Percentiles rank a stretch among this genome's conserved stretches.
These are phyloP conservation scores for Syrista parreyssii DNA, from an alignment of 2,888 invertebrate species.

Conservation along the genomic window DNA sequence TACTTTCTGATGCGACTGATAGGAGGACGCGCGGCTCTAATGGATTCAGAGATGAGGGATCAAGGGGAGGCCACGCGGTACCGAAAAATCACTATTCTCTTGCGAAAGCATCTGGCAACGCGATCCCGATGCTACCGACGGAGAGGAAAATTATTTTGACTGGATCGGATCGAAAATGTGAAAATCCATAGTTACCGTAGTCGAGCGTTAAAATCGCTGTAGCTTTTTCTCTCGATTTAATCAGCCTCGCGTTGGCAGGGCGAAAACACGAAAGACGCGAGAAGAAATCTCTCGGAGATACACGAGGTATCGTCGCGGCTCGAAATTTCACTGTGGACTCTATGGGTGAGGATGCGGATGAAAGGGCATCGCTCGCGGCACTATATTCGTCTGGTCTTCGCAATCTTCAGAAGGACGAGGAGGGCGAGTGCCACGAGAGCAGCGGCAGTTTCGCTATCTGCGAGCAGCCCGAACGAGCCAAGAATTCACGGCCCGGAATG, in stretches of 20 bases:
- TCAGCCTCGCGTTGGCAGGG: no score
- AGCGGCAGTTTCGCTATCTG: constrained; percentile 26
- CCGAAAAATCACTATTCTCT: no score
- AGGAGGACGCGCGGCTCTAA: constrained; percentile 8
- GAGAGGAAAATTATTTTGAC: no score
- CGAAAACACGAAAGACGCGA: no score
- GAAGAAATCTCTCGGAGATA: no score
- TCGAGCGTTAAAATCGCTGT: no score
- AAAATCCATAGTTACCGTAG: no score
- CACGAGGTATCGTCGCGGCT: background rate
- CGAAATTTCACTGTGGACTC: constrained; percentile 4
- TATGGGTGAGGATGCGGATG: background rate
- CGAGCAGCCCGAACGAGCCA: constrained; percentile 17
- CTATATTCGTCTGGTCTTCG: constrained; percentile 3
- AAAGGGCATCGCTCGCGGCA: constrained; percentile 20
- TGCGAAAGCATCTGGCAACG: no score
- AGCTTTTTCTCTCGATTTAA: no score
- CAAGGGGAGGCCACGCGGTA: background rate
- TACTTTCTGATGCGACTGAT: constrained; percentile 12
- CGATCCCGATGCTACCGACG: no score
- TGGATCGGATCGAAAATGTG: no score
- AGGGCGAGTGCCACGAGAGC: constrained; percentile 17
- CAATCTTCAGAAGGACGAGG: constrained; percentile 17
- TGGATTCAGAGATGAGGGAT: background rate
- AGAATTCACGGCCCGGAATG: constrained; percentile 36